Percentiles rank a stretch among this genome's conserved stretches.
Evolutionary conservation across 2,888 invertebrate genomes (phyloP).

Genomic region (Diplazon laetatorius): DNA sequence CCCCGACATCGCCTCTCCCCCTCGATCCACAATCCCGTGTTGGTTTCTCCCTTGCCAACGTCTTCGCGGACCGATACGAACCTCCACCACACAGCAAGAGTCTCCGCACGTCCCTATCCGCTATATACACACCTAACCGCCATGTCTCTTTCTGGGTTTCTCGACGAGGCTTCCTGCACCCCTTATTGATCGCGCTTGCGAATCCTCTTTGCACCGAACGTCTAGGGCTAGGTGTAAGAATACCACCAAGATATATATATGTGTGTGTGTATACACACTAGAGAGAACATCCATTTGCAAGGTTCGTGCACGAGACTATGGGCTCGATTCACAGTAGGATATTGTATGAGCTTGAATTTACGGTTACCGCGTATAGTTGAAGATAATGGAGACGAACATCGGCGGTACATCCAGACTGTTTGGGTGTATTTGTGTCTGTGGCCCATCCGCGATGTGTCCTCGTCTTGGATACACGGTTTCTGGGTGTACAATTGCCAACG

Average conservation of each 20-base stretch:
- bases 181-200: conserved; percentile 79
- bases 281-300: conserved; percentile 36
- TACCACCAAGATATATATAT: conserved; percentile 43
- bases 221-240: conserved; percentile 45
- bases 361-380: conserved; percentile 15
- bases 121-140: conserved; percentile 69
- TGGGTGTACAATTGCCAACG: conserved; percentile 11
- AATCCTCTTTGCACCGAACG: conserved; percentile 75
- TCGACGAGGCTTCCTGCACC: conserved; percentile 63
- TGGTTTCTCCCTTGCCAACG: conserved; percentile 71
- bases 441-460: neutral
- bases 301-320: conserved; percentile 61
- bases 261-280: no score
- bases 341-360: conserved; percentile 6
- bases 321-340: conserved; percentile 22
- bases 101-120: conserved; percentile 74
- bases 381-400: conserved; percentile 44
- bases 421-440: no score
- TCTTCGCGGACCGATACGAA: conserved; percentile 77
- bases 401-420: neutral
- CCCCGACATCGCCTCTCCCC: conserved; percentile 39
- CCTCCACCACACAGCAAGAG: conserved; percentile 69
- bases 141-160: conserved; percentile 54
- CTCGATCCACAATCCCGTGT: conserved; percentile 2
- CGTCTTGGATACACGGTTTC: conserved; percentile 10